Evolutionary conservation across 2,888 invertebrate genomes (phyloP).

Genomic region (Acronicta leporina): DNA sequence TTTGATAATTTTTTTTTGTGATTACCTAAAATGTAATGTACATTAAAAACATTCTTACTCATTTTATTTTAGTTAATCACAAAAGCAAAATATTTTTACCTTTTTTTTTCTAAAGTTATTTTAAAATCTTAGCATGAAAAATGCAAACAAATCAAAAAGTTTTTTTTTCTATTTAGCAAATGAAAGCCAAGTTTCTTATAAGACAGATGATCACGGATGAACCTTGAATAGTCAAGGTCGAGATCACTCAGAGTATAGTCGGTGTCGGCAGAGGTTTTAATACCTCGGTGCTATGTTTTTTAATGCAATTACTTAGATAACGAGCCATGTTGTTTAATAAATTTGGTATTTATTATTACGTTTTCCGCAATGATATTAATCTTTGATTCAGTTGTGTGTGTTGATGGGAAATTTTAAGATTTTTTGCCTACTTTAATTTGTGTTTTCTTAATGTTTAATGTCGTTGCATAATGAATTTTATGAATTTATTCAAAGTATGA

Average conservation of each 20-base stretch:
- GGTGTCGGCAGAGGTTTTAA: constrained; percentile 57
- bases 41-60: no score
- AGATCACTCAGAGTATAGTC: constrained; percentile 20
- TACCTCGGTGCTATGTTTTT: constrained; percentile 70
- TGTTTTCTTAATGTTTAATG: neutral
- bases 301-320: constrained; percentile 78
- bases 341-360: constrained; percentile 64
- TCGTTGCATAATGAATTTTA: no score
- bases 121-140: no score
- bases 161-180: constrained; percentile 32
- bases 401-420: constrained; percentile 6
- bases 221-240: constrained; percentile 83
- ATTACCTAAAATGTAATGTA: no score
- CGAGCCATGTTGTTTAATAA: constrained; percentile 69
- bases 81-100: neutral
- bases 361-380: constrained; percentile 71
- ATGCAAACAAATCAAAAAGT: no score
- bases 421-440: neutral
- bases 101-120: no score
- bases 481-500: no score
- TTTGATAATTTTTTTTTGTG: no score
- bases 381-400: constrained; percentile 46
- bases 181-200: constrained; percentile 57
- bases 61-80: neutral
- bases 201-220: constrained; percentile 78